These are phyloP conservation scores for Lochmaea capreae DNA, from an alignment of 2,888 invertebrate species.

Conservation along the genomic window DNA sequence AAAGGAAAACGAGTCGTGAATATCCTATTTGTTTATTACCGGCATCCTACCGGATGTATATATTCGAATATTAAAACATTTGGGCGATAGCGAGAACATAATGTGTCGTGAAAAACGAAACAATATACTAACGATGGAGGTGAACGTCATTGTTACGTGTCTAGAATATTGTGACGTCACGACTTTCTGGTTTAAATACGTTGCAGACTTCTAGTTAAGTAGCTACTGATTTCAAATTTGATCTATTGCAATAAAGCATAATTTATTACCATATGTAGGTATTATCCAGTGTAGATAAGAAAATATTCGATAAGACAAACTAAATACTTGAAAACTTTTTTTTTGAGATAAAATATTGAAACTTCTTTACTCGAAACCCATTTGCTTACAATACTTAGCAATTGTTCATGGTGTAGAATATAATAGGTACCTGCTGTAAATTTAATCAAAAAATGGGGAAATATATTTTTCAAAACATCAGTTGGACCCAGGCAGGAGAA, in stretches of 20 bases:
- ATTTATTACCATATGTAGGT: too few relatives aligned
- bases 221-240: neutral
- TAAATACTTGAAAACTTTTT: too few relatives aligned
- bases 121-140: constrained; percentile 36
- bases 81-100: constrained; percentile 28
- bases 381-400: too few relatives aligned
- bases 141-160: constrained; percentile 51
- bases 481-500: too few relatives aligned
- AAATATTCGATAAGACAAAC: too few relatives aligned
- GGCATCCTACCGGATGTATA: constrained; percentile 30
- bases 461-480: too few relatives aligned
- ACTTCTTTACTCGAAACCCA: too few relatives aligned
- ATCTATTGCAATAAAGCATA: neutral
- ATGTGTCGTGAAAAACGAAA: constrained; percentile 33
- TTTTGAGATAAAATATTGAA: too few relatives aligned
- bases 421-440: too few relatives aligned
- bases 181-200: constrained; percentile 46
- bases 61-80: constrained; percentile 31
- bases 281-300: too few relatives aligned
- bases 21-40: constrained; percentile 27
- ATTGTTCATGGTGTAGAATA: too few relatives aligned
- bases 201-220: neutral
- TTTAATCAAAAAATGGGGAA: too few relatives aligned
- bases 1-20: constrained; percentile 8
- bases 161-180: constrained; percentile 51